These are phyloP conservation scores for Notarius lentiginosus DNA, from an alignment of 2,113 vertebrate genomes.

Conservation along the genomic window DNA sequence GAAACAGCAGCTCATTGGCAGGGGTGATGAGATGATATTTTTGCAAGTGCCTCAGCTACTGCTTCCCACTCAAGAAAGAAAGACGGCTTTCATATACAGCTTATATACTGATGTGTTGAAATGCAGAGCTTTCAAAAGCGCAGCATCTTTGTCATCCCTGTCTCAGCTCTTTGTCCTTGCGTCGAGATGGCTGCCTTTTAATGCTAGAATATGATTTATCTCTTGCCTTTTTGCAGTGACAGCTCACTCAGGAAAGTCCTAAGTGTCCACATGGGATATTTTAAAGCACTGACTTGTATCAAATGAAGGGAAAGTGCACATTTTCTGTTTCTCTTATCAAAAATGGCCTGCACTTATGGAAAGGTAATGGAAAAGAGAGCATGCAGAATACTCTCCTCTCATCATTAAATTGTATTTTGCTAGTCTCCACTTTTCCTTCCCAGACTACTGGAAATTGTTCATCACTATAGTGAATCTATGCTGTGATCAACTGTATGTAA, in stretches of 20 bases:
- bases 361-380: not conserved
- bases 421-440: not conserved
- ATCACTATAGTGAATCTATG: not conserved
- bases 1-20: not conserved
- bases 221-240: not conserved
- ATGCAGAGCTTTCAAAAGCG: slow-evolving; percentile 21
- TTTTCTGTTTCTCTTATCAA: slow-evolving; percentile 21
- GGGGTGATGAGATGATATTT: slow-evolving; percentile 28
- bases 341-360: not conserved
- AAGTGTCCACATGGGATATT: slow-evolving; percentile 28
- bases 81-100: slow-evolving; percentile 8
- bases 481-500: not conserved
- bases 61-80: not conserved
- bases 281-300: slow-evolving; percentile 3
- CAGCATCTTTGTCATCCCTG: slow-evolving; percentile 10
- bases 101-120: not conserved
- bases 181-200: not conserved
- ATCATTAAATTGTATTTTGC: not conserved
- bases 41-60: slow-evolving; percentile 7
- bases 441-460: not conserved
- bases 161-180: slow-evolving; percentile 23
- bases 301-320: slow-evolving; percentile 19
- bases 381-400: not conserved
- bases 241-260: slow-evolving; percentile 27
- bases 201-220: slow-evolving; percentile 18